Conservation (phyloP, 2,888 invertebrate genomes). For the Drosophila fulvimacula region DNA sequence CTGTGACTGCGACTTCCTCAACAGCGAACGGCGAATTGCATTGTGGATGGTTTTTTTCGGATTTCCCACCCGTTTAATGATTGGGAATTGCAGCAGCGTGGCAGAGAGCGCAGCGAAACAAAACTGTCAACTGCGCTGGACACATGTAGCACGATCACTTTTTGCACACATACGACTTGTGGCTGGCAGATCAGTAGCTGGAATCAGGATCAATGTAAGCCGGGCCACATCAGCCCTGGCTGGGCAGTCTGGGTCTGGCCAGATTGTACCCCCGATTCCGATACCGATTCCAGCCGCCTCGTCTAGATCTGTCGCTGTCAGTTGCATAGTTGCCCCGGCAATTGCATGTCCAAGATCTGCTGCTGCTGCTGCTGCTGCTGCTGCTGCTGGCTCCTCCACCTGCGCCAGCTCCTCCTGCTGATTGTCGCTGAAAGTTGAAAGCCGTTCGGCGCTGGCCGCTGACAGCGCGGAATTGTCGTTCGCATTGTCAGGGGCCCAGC, state of each 20-base stretch:
- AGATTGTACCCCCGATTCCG: slow-evolving; percentile 41
- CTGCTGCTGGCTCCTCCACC: not conserved
- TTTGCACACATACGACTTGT: slow-evolving; percentile 40
- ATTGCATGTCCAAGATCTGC: slow-evolving; percentile 75
- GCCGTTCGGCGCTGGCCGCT: slow-evolving; percentile 70
- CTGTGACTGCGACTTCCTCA: slow-evolving; percentile 36
- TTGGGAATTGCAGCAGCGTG: slow-evolving; percentile 58
- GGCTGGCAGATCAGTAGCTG: slow-evolving; percentile 70
- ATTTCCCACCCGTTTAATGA: slow-evolving; percentile 64
- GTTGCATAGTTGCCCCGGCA: slow-evolving; percentile 76
- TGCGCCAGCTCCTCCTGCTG: slow-evolving; percentile 31
- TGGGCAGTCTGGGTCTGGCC: slow-evolving; percentile 13
- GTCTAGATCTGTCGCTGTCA: slow-evolving; percentile 83
- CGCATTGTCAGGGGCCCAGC: slow-evolving; percentile 67
- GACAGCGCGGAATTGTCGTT: slow-evolving; percentile 81
- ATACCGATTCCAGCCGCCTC: slow-evolving; percentile 54
- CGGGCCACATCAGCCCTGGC: slow-evolving; percentile 31
- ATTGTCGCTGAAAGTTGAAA: slow-evolving; percentile 76
- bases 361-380: slow-evolving; percentile 19
- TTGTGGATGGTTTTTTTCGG: slow-evolving; percentile 45
- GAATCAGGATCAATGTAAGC: slow-evolving; percentile 79
- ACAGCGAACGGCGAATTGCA: slow-evolving; percentile 20
- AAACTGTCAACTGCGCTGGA: slow-evolving; percentile 79
- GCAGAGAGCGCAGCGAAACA: slow-evolving; percentile 75
- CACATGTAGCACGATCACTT: slow-evolving; percentile 78